A percentile compares a stretch with the other conserved stretches of the same genome.
Evolutionary conservation across 1,140 invertebrate species (phyloP).

Genomic region (Agrilus planipennis): DNA sequence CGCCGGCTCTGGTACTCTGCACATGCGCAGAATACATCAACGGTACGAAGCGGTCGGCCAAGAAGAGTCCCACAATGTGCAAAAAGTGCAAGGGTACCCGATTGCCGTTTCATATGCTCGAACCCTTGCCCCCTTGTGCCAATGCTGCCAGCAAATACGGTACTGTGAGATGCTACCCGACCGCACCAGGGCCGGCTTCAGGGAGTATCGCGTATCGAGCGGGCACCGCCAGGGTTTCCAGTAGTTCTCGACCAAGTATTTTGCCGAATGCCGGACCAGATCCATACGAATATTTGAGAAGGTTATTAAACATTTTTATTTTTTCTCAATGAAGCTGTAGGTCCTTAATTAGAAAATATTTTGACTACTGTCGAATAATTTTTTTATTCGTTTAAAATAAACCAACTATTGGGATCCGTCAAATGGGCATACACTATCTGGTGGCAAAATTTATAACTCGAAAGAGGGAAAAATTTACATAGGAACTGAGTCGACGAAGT

Average conservation of each 20-base stretch:
- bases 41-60: constrained; percentile 56
- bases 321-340: no score
- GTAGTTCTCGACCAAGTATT: constrained; percentile 48
- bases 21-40: constrained; percentile 62
- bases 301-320: no score
- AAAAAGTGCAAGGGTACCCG: constrained; percentile 69
- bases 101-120: constrained; percentile 43
- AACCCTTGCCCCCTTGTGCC: constrained; percentile 24
- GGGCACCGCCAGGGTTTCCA: constrained; percentile 46
- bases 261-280: constrained; percentile 52
- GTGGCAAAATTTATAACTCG: no score
- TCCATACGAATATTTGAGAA: constrained; percentile 70
- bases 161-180: constrained; percentile 39
- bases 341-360: no score
- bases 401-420: no score
- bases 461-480: no score
- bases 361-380: no score
- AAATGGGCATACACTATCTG: no score
- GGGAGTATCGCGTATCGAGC: constrained; percentile 32
- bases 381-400: no score
- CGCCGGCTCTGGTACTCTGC: constrained; percentile 54
- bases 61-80: constrained; percentile 51
- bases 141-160: constrained; percentile 27
- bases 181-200: constrained; percentile 13
- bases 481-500: no score